Percentiles rank a stretch among this genome's conserved stretches.
These are phyloP conservation scores for Parasteatoda tepidariorum DNA, from an alignment of 1,140 invertebrate species.

Conservation along the genomic window DNA sequence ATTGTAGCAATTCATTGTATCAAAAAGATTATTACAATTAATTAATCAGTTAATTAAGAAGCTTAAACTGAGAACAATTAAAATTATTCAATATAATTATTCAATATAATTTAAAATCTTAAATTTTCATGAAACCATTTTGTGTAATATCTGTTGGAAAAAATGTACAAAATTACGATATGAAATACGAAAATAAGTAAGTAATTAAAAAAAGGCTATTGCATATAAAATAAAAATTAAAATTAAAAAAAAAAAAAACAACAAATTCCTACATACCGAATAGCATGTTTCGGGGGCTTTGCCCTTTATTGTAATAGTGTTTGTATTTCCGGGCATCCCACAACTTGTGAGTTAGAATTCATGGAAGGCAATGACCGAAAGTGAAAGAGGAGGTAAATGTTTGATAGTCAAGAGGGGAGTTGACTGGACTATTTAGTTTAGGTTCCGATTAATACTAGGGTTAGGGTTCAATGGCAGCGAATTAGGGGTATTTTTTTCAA, in stretches of 20 bases:
- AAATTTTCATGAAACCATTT: too few species aligned
- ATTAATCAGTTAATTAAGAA: too few species aligned
- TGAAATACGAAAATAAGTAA: too few species aligned
- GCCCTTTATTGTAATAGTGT: slow-evolving; percentile 6
- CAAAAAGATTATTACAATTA: too few species aligned
- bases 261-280: slow-evolving; percentile 23
- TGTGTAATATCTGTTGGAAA: too few species aligned
- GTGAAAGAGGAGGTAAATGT: slow-evolving; percentile 33
- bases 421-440: neutral
- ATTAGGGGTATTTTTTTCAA: slow-evolving; percentile 32
- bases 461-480: slow-evolving; percentile 31
- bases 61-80: too few species aligned
- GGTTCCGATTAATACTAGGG: neutral
- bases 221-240: too few species aligned
- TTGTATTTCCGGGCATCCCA: slow-evolving; percentile 50
- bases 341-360: slow-evolving; percentile 14
- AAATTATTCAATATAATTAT: too few species aligned
- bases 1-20: too few species aligned
- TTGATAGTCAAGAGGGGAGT: neutral
- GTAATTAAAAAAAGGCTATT: too few species aligned
- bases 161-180: too few species aligned
- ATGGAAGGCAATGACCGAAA: slow-evolving; percentile 47
- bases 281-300: slow-evolving; percentile 5
- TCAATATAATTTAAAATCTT: too few species aligned
- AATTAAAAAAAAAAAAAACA: neutral